A percentile compares a stretch with the other conserved stretches of the same genome.
These are phyloP conservation scores for Gallinago jamesoni DNA, from an alignment of 2,113 vertebrate species.

Conservation along the genomic window DNA sequence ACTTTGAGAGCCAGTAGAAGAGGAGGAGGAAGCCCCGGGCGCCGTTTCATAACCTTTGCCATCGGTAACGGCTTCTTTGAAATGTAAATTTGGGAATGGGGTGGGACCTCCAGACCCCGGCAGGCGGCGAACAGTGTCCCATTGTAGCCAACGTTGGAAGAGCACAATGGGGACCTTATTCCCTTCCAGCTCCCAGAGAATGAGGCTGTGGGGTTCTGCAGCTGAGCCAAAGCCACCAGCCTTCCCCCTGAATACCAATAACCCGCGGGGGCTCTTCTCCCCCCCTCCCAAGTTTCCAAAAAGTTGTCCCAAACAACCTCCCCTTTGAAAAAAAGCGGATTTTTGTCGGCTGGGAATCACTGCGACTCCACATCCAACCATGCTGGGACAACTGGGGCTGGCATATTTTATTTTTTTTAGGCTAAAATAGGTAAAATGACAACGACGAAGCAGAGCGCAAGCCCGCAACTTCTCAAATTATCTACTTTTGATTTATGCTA, in stretches of 20 bases:
- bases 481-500: not conserved
- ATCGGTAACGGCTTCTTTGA: not conserved
- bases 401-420: not conserved
- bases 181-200: not conserved
- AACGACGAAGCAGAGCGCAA: no score
- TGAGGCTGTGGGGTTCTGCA: accelerated
- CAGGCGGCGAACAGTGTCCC: not conserved
- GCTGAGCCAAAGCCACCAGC: not conserved
- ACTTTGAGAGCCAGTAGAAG: accelerated
- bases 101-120: not conserved
- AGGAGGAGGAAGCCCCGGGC: not conserved
- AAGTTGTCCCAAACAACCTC: not conserved
- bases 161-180: not conserved
- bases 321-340: not conserved
- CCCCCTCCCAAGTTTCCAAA: no score
- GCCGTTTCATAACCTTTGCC: not conserved
- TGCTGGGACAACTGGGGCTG: accelerated
- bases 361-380: accelerated
- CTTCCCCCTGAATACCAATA: not conserved
- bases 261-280: accelerated
- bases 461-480: accelerated
- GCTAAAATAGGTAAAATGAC: not conserved
- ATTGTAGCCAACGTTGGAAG: not conserved
- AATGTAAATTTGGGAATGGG: not conserved
- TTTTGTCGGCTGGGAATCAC: accelerated